A percentile compares a stretch with the other conserved stretches of the same genome.
Evolutionary conservation across 2,113 vertebrate genomes (phyloP).

Genomic region (Zonotrichia leucophrys): DNA sequence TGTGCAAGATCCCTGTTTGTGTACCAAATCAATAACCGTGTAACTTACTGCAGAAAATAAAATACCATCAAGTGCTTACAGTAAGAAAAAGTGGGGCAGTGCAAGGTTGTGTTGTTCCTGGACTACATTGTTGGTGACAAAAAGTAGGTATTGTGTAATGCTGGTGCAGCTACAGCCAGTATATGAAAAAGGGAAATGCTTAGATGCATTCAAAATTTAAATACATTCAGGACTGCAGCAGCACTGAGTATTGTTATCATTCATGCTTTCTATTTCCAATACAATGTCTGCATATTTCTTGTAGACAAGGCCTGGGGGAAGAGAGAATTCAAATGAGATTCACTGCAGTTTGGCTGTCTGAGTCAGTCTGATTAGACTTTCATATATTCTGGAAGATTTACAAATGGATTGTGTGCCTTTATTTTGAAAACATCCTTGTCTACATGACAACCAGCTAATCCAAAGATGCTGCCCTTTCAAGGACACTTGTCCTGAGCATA

Average conservation of each 20-base stretch:
- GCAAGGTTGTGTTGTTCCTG: not conserved
- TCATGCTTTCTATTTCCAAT: not conserved
- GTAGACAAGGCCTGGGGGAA: conserved; percentile 38
- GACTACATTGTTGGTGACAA: not conserved
- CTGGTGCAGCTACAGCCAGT: not conserved
- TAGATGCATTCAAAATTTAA: not conserved
- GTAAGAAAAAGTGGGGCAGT: not conserved
- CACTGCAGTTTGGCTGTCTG: not conserved
- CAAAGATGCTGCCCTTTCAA: conserved; percentile 10
- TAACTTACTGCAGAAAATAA: not conserved
- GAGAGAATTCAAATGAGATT: conserved; percentile 39
- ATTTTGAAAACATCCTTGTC: conserved; percentile 53
- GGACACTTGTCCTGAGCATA: conserved; percentile 18
- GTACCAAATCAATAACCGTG: not conserved
- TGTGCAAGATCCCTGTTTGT: not conserved
- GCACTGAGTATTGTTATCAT: not conserved
- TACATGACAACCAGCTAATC: conserved; percentile 31
- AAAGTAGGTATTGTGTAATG: not conserved
- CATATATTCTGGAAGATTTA: conserved; percentile 38
- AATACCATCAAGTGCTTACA: not conserved
- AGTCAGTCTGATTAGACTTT: conserved; percentile 54
- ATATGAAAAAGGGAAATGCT: not conserved
- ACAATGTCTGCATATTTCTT: conserved; percentile 22
- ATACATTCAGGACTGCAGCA: not conserved
- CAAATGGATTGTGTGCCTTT: conserved; percentile 39